Conservation (phyloP, 2,888 invertebrate genomes). For the Incurvaria masculella region DNA sequence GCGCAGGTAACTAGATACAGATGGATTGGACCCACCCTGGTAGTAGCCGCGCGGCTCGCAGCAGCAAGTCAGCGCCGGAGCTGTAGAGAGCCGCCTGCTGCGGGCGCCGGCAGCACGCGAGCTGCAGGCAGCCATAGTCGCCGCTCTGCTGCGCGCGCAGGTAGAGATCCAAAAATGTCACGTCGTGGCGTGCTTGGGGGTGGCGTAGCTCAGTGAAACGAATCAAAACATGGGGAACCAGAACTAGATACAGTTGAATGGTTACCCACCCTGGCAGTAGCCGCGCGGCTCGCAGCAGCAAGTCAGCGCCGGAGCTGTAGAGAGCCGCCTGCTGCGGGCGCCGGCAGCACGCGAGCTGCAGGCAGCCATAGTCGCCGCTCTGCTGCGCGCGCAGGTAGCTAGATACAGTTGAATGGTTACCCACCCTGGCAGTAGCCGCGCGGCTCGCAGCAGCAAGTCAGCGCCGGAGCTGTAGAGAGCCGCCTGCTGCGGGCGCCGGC, state of each 20-base stretch:
- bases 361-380: constrained; percentile 65
- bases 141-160: constrained; percentile 61
- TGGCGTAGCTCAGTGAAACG: too few species aligned
- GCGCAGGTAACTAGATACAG: too few species aligned
- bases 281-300: constrained; percentile 68
- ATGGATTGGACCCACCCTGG: too few species aligned
- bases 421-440: constrained; percentile 67
- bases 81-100: constrained; percentile 69
- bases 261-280: constrained; percentile 67
- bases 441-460: constrained; percentile 70
- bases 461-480: constrained; percentile 73
- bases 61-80: constrained; percentile 71
- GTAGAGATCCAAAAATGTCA: too few species aligned
- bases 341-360: constrained; percentile 74
- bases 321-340: constrained; percentile 68
- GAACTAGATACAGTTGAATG: too few species aligned
- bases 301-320: constrained; percentile 75
- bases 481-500: constrained; percentile 69
- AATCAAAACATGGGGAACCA: too few species aligned
- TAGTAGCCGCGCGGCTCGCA: constrained; percentile 67
- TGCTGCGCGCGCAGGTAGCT: constrained; percentile 40
- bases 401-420: too few species aligned
- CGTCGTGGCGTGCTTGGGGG: too few species aligned
- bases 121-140: constrained; percentile 69
- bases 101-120: constrained; percentile 73